Conservation (phyloP, 2,888 invertebrate genomes). For the Synergus laeviventris region DNA sequence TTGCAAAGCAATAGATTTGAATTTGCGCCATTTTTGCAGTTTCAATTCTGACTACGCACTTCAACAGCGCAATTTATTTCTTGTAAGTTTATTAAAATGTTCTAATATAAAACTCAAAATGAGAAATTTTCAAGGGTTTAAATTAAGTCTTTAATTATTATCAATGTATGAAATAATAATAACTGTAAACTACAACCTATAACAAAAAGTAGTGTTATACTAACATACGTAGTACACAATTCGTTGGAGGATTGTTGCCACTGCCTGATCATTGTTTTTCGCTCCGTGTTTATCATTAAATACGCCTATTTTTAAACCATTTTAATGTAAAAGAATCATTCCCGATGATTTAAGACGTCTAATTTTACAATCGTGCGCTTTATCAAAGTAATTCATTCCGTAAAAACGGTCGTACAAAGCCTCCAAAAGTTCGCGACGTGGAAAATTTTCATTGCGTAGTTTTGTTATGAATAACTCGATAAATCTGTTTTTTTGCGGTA, state of each 20-base stretch:
- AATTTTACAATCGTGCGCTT: background rate
- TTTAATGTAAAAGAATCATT: background rate
- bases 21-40: background rate
- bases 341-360: background rate
- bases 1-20: background rate
- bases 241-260: background rate
- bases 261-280: background rate
- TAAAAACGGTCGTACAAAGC: background rate
- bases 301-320: background rate
- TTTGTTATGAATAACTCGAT: background rate
- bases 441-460: background rate
- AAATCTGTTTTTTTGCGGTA: background rate
- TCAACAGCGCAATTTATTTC: background rate
- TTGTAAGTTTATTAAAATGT: no score
- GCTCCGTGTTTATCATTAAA: background rate
- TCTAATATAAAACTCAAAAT: background rate
- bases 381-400: background rate
- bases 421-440: background rate
- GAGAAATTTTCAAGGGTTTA: background rate
- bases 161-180: background rate
- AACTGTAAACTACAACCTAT: background rate
- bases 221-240: background rate
- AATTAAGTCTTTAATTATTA: background rate
- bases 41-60: background rate
- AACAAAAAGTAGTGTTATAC: background rate